Evolutionary conservation across 1,140 invertebrate genomes (phyloP), one percentile per base, ranked within the genome.

Genomic region (Bombus picipes): DNA sequence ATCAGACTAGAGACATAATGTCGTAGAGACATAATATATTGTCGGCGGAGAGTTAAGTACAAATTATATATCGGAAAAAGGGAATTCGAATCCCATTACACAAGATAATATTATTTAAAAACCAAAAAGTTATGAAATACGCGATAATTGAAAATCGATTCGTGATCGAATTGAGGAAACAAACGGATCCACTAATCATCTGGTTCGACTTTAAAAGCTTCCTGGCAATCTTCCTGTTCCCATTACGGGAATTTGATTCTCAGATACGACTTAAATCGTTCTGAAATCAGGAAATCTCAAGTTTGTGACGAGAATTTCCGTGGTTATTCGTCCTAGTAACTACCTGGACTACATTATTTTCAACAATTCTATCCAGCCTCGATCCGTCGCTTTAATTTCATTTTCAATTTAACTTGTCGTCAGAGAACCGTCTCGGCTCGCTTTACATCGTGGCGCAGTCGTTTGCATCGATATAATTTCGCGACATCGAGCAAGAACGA

Each of bases 381-480:
- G 28, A 47, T 22, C 53, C 10, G 9, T 41, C 34, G 22, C 53
- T 74, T 28, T 59, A 74, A 82, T 82, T 74, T 73, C 53, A 74
- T 82, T 74, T 81, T 43, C 68, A 81, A 81, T 81, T 72, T 72
- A 81, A 81, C 37, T 81, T 59, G 66, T 22, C 37, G 28, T 28
- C 28, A 3, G 32, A 34, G 37, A n/a, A 15, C 41, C 22, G 39
- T n/a, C 70, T 72, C 70, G 70, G 25, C n/a, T 72, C 13, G 28
- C 2, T 72, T 43, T 41, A 28, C 70, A 32, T 28, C 70, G 32
- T n/a, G 1, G 37, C 13, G 28, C 39, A 39, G 13, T 53, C 18
- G 13, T 43, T 57, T 73, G 62, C 66, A 81, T 65, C 80, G 34
- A 53, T 74, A 62, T 43, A 73, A 81, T 73, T 57, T 73, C 53